Percentiles rank a stretch among this genome's conserved stretches.
phyloP scores from a whole-genome alignment of 2,797 vertebrate species.

The Gorsachius magnificus region DNA sequence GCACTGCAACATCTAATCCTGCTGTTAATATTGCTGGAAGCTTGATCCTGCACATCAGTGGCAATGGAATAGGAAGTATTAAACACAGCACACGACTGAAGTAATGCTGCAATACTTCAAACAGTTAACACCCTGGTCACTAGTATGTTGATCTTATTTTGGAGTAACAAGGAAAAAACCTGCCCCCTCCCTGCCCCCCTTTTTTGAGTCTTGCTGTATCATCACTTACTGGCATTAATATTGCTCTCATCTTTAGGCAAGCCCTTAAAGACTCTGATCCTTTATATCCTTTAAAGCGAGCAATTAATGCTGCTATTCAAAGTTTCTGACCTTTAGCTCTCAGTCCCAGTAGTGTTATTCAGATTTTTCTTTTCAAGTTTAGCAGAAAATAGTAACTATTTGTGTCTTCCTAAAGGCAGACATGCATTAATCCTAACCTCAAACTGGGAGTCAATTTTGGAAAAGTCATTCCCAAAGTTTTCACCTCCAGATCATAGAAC shows the following conservation, averaged over 20 bases:
- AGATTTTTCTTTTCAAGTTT: constrained; percentile 11
- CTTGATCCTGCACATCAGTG: background rate
- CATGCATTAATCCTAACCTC: background rate
- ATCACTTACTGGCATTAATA: constrained; percentile 2
- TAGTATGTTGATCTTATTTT: background rate
- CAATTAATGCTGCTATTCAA: constrained; percentile 53
- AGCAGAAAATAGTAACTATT: constrained; percentile 36
- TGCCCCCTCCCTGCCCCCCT: background rate
- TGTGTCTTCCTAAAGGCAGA: constrained; percentile 3
- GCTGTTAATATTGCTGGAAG: background rate
- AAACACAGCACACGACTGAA: background rate
- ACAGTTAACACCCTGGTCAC: background rate
- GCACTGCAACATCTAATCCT: background rate
- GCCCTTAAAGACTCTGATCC: constrained; percentile 38
- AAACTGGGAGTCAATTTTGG: background rate
- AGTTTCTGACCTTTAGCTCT: constrained; percentile 65
- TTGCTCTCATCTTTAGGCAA: background rate
- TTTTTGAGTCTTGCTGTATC: background rate
- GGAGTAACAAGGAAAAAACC: background rate
- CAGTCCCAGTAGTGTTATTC: constrained; percentile 30
- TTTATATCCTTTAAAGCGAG: constrained; percentile 51
- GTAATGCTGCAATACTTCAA: background rate
- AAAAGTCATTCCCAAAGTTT: background rate
- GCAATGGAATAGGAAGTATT: background rate
- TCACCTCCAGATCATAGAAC: background rate